Base-by-base conservation (phyloP, 92 coral and sea anemone species). In the Umimayanthus chanpuru region DNA sequence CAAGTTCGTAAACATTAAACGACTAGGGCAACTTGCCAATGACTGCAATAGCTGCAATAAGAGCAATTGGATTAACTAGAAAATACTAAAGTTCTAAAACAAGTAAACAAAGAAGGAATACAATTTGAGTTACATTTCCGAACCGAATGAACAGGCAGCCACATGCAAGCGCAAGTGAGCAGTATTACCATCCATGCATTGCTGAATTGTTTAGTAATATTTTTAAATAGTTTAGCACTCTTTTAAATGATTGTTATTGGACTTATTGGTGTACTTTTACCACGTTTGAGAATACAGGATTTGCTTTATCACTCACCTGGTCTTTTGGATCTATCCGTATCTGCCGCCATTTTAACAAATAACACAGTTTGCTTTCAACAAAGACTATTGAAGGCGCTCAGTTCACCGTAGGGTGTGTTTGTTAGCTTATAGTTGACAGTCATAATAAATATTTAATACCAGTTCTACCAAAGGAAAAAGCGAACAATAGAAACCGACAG, bases 301-400 rank as follows among this genome's bases (percentile, higher is more conserved):
- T 18, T 9, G 20, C 2, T 32, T 32, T 23, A 4, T 14, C 23
- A 70, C 87, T 83, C 50, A 83, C 87, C 87, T 21, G 23, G 87
- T 30, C 78, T 83, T 25, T 55, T 68, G 2, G 87, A 83, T 72
- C 86, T 82, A 4, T 82, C 86, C 21, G 67, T 82, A 47, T 67
- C 77, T 6, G 61, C 87, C 78, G 87, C 87, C 87, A 83, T 83
- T 70, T 14, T 20, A 5, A 61, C 68, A 61, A 61, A 20, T 8
- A 61, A 21, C 68, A 61, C 18, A 61, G 26, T 61, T 61, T 21
- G 8, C 5, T 61, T 6, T 61, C 9, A 61, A 61, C 68, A 61
- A 61, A 61, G 68, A 18, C 68, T 61, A 18, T 61, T 18, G 9
- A 61, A 61, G 9, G 68, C 68, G n/a, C 68, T 61, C 68, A 2